Percentiles rank a stretch among this genome's conserved stretches.
Evolutionary conservation across 2,113 vertebrate genomes (phyloP).

Genomic region (Laticauda colubrina): DNA sequence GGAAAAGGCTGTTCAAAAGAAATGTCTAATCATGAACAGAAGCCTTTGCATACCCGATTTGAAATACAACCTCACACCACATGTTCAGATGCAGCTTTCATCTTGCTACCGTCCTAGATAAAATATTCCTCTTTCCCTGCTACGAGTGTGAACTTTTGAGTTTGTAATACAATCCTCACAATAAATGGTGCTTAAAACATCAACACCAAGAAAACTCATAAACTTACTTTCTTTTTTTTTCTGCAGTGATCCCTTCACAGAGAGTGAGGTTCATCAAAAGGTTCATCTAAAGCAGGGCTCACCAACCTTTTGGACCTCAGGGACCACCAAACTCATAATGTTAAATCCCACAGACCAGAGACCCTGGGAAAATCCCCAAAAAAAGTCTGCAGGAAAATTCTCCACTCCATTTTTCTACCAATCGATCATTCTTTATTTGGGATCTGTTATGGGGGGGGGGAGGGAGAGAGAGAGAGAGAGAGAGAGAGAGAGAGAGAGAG

Average conservation of each 20-base stretch:
- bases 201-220: not conserved
- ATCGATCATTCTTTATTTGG: too few species aligned
- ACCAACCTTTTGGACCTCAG: too few species aligned
- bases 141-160: not conserved
- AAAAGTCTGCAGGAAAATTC: too few species aligned
- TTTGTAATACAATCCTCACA: not conserved
- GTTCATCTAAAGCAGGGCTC: not conserved
- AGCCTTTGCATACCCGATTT: not conserved
- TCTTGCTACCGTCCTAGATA: not conserved
- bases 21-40: not conserved
- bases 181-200: conserved; percentile 5
- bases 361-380: too few species aligned
- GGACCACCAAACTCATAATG: too few species aligned
- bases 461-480: too few species aligned
- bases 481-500: too few species aligned
- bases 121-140: not conserved
- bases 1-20: not conserved
- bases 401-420: too few species aligned
- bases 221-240: conserved; percentile 11
- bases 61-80: not conserved
- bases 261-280: not conserved
- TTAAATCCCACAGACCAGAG: too few species aligned
- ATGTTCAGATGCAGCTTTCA: not conserved
- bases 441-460: too few species aligned
- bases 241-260: conserved; percentile 8